A percentile compares a stretch with the other conserved stretches of the same genome.
Conservation (phyloP, 2,888 invertebrate species). For the Cylindroiulus punctatus region DNA sequence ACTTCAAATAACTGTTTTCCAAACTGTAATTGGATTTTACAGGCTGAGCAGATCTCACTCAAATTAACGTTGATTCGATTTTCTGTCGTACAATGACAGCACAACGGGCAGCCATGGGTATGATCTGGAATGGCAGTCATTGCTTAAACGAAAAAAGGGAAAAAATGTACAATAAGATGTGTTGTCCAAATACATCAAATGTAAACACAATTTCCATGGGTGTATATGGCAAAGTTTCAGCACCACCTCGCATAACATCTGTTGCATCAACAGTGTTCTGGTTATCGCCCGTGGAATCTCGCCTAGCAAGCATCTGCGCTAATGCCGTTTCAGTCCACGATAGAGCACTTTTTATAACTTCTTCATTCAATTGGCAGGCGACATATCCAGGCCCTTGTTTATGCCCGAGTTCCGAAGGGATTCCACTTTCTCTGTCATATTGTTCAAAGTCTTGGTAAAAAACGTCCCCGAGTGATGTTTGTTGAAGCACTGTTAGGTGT, state of each 20-base stretch:
- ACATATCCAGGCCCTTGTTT: not conserved
- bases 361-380: not conserved
- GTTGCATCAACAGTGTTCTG: conserved; percentile 17
- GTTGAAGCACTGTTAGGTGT: conserved; percentile 43
- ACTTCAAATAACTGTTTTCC: not conserved
- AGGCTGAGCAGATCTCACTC: conserved; percentile 20
- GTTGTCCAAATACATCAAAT: no score
- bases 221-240: not conserved
- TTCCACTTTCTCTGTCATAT: not conserved
- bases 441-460: conserved; percentile 50
- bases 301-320: not conserved
- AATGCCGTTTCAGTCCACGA: conserved; percentile 20
- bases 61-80: not conserved
- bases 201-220: no score
- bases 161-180: not conserved
- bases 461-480: conserved; percentile 10
- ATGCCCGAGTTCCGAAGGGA: not conserved
- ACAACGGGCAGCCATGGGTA: conserved; percentile 25
- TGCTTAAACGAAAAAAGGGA: not conserved
- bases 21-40: conserved; percentile 16
- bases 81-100: conserved; percentile 36
- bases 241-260: not conserved
- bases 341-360: not conserved
- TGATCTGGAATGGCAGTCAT: conserved; percentile 17
- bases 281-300: conserved; percentile 13